Evolutionary conservation across 1,140 invertebrate genomes (phyloP).

Genomic region (Drosophila chauvacae): DNA sequence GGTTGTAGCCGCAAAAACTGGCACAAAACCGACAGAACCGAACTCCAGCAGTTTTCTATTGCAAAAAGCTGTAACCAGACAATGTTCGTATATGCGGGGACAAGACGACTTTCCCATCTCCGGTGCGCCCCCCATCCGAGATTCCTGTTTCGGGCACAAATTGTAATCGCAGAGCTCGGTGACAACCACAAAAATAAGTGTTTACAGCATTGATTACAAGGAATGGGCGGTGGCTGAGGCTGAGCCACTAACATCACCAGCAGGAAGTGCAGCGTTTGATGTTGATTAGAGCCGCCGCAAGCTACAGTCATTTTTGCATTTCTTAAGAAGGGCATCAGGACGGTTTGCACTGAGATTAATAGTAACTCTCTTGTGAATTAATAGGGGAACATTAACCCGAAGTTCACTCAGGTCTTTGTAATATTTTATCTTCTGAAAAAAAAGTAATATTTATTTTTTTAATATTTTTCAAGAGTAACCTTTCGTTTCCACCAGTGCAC

Average conservation of each 20-base stretch:
- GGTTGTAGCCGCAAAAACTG: conserved; percentile 42
- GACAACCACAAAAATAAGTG: conserved; percentile 82
- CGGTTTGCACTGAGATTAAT: not conserved
- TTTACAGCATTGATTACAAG: conserved; percentile 83
- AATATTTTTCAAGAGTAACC: too few relatives aligned
- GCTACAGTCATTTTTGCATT: conserved; percentile 72
- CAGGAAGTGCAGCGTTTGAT: conserved; percentile 37
- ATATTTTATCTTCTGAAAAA: too few relatives aligned
- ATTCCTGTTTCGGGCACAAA: conserved; percentile 38
- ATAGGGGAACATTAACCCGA: too few relatives aligned
- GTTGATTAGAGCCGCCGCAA: conserved; percentile 69
- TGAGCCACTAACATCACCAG: conserved; percentile 17
- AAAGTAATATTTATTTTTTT: not conserved
- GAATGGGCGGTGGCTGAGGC: conserved; percentile 47
- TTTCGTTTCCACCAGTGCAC: conserved; percentile 9
- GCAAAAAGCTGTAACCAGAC: conserved; percentile 45
- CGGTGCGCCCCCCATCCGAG: conserved; percentile 6
- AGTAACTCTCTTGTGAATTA: too few relatives aligned
- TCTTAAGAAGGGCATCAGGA: conserved; percentile 43
- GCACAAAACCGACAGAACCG: conserved; percentile 23
- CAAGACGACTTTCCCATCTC: conserved; percentile 29
- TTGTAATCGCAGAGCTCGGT: conserved; percentile 40
- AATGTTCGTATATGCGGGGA: conserved; percentile 31
- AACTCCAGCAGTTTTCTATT: conserved; percentile 13
- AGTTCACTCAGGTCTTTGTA: too few relatives aligned